A percentile compares a stretch with the other conserved stretches of the same genome.
Evolutionary conservation across 2,888 invertebrate genomes (phyloP).

Genomic region (Axea sp.): DNA sequence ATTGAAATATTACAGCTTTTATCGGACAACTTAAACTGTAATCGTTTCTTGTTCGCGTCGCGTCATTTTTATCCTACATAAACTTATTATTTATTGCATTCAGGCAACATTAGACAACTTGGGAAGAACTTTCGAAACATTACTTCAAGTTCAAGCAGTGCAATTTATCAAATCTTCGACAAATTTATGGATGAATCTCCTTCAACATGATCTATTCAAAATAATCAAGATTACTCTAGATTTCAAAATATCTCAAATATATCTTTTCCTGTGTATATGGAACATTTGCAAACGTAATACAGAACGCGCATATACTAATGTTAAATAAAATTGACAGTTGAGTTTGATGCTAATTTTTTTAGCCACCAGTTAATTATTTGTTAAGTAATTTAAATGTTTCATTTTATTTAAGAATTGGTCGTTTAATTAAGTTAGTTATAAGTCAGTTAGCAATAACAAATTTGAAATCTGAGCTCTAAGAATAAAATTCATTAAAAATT

Average conservation of each 20-base stretch:
- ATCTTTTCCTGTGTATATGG: background rate
- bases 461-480: too few relatives aligned
- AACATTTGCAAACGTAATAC: too few relatives aligned
- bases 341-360: too few relatives aligned
- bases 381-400: too few relatives aligned
- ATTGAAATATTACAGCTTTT: background rate
- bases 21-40: constrained; percentile 4
- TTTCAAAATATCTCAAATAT: background rate
- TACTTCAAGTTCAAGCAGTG: constrained; percentile 25
- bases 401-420: too few relatives aligned
- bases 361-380: too few relatives aligned
- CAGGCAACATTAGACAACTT: constrained; percentile 12
- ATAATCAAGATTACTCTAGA: constrained; percentile 22
- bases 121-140: constrained; percentile 26
- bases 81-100: constrained; percentile 26
- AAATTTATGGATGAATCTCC: constrained; percentile 26
- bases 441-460: too few relatives aligned
- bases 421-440: too few relatives aligned
- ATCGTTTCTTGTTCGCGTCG: constrained; percentile 14
- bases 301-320: too few relatives aligned
- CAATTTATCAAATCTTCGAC: constrained; percentile 28
- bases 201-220: constrained; percentile 30
- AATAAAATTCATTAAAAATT: too few relatives aligned
- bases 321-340: too few relatives aligned
- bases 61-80: constrained; percentile 10